Percentiles rank a stretch among this genome's conserved stretches.
Conservation (phyloP, 2,113 vertebrate genomes). For the Canis aureus region DNA sequence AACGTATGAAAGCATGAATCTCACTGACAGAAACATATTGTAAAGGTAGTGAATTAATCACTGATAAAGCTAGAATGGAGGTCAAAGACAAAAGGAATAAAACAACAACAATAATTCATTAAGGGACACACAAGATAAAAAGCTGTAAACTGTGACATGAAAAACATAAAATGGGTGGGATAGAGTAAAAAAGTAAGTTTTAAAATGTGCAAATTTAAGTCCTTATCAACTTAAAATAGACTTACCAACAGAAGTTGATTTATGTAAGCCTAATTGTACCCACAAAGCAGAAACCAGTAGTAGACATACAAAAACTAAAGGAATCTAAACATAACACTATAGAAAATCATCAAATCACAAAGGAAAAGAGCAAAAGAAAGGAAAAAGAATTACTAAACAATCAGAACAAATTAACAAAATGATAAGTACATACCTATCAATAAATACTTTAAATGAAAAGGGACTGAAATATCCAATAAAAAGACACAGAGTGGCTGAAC, state of each 20-base stretch:
- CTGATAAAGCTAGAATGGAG: not conserved
- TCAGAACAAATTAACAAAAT: not conserved
- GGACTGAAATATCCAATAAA: not conserved
- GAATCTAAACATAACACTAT: not conserved
- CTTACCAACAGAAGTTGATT: not conserved
- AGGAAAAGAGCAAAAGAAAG: not conserved
- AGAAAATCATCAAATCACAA: not conserved
- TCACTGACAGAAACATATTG: not conserved
- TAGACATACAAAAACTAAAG: not conserved
- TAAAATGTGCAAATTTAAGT: not conserved
- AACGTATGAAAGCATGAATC: not conserved
- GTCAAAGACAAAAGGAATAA: not conserved
- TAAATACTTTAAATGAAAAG: not conserved
- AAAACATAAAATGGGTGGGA: not conserved
- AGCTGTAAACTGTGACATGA: not conserved
- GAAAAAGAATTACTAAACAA: not conserved
- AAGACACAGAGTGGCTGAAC: not conserved
- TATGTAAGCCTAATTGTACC: not conserved
- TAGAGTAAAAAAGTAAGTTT: not conserved
- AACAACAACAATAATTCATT: not conserved
- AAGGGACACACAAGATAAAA: not conserved
- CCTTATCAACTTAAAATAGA: not conserved
- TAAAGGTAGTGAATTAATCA: not conserved
- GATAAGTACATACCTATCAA: not conserved
- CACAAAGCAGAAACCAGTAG: not conserved